These are phyloP conservation scores for Nipponacmea schrenckii DNA, from an alignment of 2,888 invertebrate genomes.

Conservation along the genomic window DNA sequence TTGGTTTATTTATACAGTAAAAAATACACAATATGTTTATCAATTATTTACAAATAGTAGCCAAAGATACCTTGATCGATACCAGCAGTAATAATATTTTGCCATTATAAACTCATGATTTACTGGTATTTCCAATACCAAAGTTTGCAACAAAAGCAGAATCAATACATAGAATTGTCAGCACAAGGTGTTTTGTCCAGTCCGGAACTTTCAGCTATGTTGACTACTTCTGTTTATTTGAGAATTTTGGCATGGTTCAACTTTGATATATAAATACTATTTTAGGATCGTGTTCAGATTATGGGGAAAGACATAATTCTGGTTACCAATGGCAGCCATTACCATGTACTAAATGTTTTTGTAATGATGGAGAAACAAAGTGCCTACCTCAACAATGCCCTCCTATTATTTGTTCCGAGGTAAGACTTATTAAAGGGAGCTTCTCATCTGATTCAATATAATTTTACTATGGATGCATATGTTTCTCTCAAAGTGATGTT, in stretches of 20 bases:
- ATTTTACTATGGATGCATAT: not conserved
- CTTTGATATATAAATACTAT: constrained; percentile 15
- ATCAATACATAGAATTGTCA: not conserved
- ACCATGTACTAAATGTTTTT: constrained; percentile 56
- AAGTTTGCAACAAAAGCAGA: too few species aligned
- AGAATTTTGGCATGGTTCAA: constrained; percentile 9
- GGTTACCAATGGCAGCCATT: constrained; percentile 57
- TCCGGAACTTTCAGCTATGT: too few species aligned
- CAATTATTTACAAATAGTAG: too few species aligned
- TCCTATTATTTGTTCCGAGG: constrained; percentile 51
- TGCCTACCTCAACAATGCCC: constrained; percentile 55
- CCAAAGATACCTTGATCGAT: too few species aligned
- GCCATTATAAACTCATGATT: too few species aligned
- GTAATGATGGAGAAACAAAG: constrained; percentile 47
- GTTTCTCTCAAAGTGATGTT: too few species aligned
- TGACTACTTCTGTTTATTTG: constrained; percentile 8
- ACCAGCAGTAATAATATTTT: too few species aligned
- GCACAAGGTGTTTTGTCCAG: not conserved
- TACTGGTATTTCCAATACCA: too few species aligned
- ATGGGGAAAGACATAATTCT: constrained; percentile 43
- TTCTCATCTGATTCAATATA: not conserved
- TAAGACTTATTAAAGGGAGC: constrained; percentile 25
- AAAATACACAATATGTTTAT: too few species aligned
- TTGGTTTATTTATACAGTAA: too few species aligned
- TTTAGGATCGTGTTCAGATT: constrained; percentile 48